Percentiles rank a stretch among this genome's conserved stretches.
Conservation (phyloP, 2,888 invertebrate species). For the Erynnis tages region DNA sequence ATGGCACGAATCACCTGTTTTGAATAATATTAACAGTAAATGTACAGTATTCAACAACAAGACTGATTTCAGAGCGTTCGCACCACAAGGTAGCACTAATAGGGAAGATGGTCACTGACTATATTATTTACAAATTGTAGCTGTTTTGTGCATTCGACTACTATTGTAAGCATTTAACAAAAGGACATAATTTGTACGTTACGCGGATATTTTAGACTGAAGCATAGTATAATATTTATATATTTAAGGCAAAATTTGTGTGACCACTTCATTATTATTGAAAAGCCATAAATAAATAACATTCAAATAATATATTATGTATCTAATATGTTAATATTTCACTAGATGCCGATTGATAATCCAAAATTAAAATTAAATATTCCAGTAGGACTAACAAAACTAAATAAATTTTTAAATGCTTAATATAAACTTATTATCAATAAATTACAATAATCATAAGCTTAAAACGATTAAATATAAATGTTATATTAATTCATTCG, state of each 20-base stretch:
- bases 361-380: no score
- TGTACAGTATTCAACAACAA: not conserved
- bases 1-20: slow-evolving; percentile 22
- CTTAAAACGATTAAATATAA: slow-evolving; percentile 7
- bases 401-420: not conserved
- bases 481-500: not conserved
- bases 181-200: not conserved
- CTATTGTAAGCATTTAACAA: not conserved
- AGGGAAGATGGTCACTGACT: not conserved
- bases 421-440: slow-evolving; percentile 1
- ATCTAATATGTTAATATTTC: no score
- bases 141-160: not conserved
- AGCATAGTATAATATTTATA: no score
- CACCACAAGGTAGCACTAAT: slow-evolving; percentile 9
- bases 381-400: no score
- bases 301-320: no score
- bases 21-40: not conserved
- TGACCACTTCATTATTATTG: not conserved
- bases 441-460: slow-evolving; percentile 9
- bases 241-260: no score
- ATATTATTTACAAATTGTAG: not conserved
- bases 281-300: not conserved
- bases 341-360: not conserved
- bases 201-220: not conserved
- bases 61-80: not conserved